Conservation (phyloP, 2,797 vertebrate genomes). For the Linurgus olivaceus region DNA sequence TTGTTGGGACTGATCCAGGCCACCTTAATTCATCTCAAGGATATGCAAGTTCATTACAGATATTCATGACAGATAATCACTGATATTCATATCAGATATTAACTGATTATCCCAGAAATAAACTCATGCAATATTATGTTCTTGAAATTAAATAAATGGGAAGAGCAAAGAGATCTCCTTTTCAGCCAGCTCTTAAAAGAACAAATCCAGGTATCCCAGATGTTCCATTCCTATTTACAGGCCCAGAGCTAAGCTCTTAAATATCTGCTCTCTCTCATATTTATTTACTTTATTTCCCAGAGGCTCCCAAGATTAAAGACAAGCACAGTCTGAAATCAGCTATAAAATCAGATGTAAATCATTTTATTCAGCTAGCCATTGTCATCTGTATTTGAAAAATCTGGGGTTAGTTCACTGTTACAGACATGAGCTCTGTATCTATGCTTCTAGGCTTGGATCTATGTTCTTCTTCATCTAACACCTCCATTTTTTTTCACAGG, state of each 20-base stretch:
- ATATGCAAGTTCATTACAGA: not conserved
- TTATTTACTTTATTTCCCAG: not conserved
- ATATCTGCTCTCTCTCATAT: not conserved
- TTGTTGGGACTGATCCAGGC: not conserved
- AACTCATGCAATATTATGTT: not conserved
- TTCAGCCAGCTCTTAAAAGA: not conserved
- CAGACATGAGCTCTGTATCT: not conserved
- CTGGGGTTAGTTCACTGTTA: not conserved
- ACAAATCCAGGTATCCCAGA: not conserved
- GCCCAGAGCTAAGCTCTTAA: not conserved
- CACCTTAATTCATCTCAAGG: not conserved
- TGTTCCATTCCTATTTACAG: not conserved
- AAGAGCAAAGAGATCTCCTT: not conserved
- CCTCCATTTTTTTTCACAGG: not conserved
- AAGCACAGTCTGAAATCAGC: not conserved
- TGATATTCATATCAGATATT: not conserved
- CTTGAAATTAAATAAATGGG: not conserved
- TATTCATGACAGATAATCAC: not conserved
- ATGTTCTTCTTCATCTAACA: not conserved
- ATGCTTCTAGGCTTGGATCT: not conserved
- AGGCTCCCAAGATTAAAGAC: not conserved
- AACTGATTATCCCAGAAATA: conserved; percentile 5
- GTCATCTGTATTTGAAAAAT: not conserved
- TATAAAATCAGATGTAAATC: not conserved
- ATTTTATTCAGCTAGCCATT: not conserved